A percentile compares a stretch with the other conserved stretches of the same genome.
These are phyloP conservation scores for Kryptopterus vitreolus DNA, from an alignment of 2,797 vertebrate genomes.

Conservation along the genomic window DNA sequence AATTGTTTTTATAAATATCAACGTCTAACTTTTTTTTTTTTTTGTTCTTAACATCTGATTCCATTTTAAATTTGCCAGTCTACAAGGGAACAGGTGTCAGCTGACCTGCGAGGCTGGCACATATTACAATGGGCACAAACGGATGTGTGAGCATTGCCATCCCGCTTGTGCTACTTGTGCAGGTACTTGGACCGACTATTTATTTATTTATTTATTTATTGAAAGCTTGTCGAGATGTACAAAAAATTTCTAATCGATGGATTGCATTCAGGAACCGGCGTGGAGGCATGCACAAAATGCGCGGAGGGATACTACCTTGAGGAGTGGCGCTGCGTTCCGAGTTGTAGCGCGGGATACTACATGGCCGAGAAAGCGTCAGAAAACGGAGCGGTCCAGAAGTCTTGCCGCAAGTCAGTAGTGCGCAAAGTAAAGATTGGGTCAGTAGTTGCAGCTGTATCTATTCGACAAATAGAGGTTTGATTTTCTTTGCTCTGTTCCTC, in stretches of 20 bases:
- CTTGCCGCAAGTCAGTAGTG: slow-evolving; percentile 87
- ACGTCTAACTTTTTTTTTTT: not conserved
- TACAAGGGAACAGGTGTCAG: slow-evolving; percentile 87
- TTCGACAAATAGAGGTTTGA: slow-evolving; percentile 2
- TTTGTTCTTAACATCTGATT: not conserved
- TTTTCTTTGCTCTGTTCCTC: slow-evolving; percentile 37
- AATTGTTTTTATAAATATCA: too few species aligned
- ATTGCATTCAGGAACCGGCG: slow-evolving; percentile 79
- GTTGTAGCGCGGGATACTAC: slow-evolving; percentile 86
- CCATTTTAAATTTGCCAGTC: slow-evolving; percentile 66
- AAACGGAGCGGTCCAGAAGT: slow-evolving; percentile 78
- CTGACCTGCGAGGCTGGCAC: slow-evolving; percentile 86
- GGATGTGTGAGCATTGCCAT: slow-evolving; percentile 90
- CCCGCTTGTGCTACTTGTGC: slow-evolving; percentile 90
- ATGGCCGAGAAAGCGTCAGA: slow-evolving; percentile 80
- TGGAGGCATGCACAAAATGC: slow-evolving; percentile 90
- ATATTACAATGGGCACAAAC: slow-evolving; percentile 86
- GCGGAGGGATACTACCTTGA: slow-evolving; percentile 87
- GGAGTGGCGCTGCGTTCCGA: slow-evolving; percentile 88
- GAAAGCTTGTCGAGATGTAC: not conserved
- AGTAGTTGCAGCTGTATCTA: not conserved
- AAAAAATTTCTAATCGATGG: not conserved
- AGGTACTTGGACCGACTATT: slow-evolving; percentile 72
- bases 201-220: not conserved
- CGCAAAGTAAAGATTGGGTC: not conserved